Base-by-base conservation (phyloP, 35 echinoderm and acorn worm genomes). In the Amphiura filiformis region DNA sequence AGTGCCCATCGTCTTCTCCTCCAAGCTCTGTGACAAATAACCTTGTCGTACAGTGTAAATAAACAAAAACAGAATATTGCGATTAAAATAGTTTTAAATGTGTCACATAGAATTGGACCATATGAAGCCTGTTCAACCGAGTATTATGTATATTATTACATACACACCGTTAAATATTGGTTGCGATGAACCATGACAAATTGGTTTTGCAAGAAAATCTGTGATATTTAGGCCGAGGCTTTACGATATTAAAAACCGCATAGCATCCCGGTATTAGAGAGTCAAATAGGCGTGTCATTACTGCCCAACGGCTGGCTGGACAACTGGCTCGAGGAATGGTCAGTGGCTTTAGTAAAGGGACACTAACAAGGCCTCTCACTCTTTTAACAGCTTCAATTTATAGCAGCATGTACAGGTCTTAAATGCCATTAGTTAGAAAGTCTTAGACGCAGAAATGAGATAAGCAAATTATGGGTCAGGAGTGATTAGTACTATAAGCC, bases 131-230 rank as follows among this genome's bases (percentile, higher is more conserved):
- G n/a, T n/a, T n/a, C n/a, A n/a, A n/a, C n/a, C n/a, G n/a, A n/a
- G n/a, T n/a, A n/a, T n/a, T n/a, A n/a, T n/a, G n/a, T n/a, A n/a
- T n/a, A n/a, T n/a, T n/a, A n/a, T n/a, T n/a, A n/a, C n/a, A n/a
- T n/a, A n/a, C n/a, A 23, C 61, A 70, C 28, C 17, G 28, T 70
- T n/a, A 70, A 70, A 70, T 70, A 70, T 70, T n/a, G 28, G 28
- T 70, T 70, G 61, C 61, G 26, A 1, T 70, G 17, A 70, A 70
- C 17, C 61, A n/a, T 11, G 7, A 70, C 61, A 70, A 70, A 70
- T 70, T 70, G 61, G 61, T 70, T 70, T 70, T 70, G 61, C 61
- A 70, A 70, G 61, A 70, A 47, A 70, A 70, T 70, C 61, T 70
- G 61, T 70, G 17, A 70, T 70, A 70, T 70, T 70, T 70, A 70